phyloP scores from a whole-genome alignment of 1,140 invertebrate genomes.

The Drosophila pectinifera region DNA sequence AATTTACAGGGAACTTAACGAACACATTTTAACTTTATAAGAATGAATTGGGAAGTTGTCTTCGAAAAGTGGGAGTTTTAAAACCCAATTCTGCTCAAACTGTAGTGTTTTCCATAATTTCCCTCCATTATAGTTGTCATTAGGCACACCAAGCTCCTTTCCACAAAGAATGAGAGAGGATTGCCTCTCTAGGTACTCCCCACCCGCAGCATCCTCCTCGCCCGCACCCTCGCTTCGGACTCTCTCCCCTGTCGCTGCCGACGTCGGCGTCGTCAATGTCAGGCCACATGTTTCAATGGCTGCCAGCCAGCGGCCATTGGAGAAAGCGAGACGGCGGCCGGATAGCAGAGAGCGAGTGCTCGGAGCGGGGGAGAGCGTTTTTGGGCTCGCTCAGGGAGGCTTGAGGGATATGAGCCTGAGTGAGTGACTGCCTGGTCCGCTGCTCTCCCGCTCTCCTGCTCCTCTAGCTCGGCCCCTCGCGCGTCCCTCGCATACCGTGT shows the following conservation, averaged over 20 bases:
- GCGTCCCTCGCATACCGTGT: slow-evolving; percentile 71
- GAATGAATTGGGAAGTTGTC: too few species aligned
- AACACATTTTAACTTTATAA: too few species aligned
- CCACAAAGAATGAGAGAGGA: background rate
- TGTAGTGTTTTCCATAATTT: slow-evolving; percentile 13
- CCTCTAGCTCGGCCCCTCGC: slow-evolving; percentile 18
- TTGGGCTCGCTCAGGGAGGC: slow-evolving; percentile 64
- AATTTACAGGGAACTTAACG: too few species aligned
- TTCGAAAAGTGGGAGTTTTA: too few species aligned
- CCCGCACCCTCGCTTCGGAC: background rate
- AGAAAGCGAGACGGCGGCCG: slow-evolving; percentile 39
- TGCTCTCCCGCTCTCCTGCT: slow-evolving; percentile 31
- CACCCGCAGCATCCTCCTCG: background rate
- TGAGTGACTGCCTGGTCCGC: slow-evolving; percentile 42
- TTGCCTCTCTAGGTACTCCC: background rate
- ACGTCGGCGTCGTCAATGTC: slow-evolving; percentile 62
- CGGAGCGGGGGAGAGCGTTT: slow-evolving; percentile 25
- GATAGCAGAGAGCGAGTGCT: slow-evolving; percentile 29
- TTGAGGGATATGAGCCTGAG: slow-evolving; percentile 49
- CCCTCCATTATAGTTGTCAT: slow-evolving; percentile 24
- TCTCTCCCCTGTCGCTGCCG: slow-evolving; percentile 13
- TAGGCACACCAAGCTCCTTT: slow-evolving; percentile 15
- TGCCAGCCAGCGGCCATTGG: slow-evolving; percentile 50
- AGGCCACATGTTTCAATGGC: slow-evolving; percentile 79
- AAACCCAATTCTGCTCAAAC: background rate